Evolutionary conservation across 2,113 vertebrate genomes (phyloP).

Genomic region (Monarcha castaneiventris): DNA sequence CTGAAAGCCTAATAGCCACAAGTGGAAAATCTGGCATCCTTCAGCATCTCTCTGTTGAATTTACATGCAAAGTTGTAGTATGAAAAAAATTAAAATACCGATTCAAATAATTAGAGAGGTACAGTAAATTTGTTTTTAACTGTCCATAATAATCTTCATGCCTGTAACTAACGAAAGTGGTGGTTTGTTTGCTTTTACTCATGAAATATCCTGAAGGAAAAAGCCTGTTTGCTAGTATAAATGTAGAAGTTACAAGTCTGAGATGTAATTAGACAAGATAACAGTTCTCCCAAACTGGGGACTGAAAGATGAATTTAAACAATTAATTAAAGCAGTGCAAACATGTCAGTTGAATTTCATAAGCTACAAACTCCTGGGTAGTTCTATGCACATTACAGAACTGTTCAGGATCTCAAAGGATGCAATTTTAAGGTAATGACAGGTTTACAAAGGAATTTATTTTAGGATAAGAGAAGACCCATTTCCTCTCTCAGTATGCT

Average conservation of each 20-base stretch:
- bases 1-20: not conserved
- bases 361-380: not conserved
- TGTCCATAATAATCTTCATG: not conserved
- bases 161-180: not conserved
- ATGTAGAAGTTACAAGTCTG: not conserved
- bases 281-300: not conserved
- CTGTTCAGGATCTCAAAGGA: not conserved
- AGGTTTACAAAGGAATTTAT: conserved; percentile 25
- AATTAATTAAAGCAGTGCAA: not conserved
- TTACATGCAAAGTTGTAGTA: not conserved
- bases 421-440: conserved; percentile 27
- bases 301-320: not conserved
- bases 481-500: not conserved
- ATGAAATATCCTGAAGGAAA: not conserved
- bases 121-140: not conserved
- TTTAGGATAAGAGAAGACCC: not conserved
- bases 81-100: not conserved
- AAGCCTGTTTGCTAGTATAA: not conserved
- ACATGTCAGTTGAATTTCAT: not conserved
- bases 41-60: not conserved
- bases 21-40: not conserved
- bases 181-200: not conserved
- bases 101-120: not conserved
- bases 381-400: not conserved
- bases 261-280: not conserved